A percentile compares a stretch with the other conserved stretches of the same genome.
Conservation (phyloP, 2,797 vertebrate species). For the Odontamblyopus lacepedii region DNA sequence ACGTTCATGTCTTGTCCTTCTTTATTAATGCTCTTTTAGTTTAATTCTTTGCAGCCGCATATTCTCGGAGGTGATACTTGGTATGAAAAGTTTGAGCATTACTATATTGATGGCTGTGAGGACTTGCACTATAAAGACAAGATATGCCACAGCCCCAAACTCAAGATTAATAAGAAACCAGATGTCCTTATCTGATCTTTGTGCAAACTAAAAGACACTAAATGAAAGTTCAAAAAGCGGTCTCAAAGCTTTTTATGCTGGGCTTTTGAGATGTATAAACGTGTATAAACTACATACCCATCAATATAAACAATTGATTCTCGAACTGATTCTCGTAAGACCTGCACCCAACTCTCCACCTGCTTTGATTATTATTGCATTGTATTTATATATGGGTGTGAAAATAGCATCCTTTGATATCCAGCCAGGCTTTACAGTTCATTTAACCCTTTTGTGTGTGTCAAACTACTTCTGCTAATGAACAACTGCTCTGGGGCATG, state of each 20-base stretch:
- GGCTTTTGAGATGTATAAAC: no score
- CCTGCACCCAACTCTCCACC: background rate
- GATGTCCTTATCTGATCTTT: background rate
- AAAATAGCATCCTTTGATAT: conserved; percentile 2
- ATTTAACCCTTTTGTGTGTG: conserved; percentile 9
- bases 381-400: background rate
- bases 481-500: background rate
- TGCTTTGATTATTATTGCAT: background rate
- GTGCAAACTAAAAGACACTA: background rate
- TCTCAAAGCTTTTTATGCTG: no score
- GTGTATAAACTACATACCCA: no score
- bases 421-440: conserved; percentile 8
- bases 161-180: background rate
- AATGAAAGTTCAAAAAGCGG: background rate
- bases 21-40: background rate
- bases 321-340: background rate
- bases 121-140: background rate
- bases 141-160: background rate
- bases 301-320: background rate
- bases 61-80: background rate
- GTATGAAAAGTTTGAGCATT: background rate
- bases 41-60: background rate
- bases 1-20: no score
- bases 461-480: conserved; percentile 9
- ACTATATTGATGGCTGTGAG: background rate